These are phyloP conservation scores for Callimorpha dominula DNA, from an alignment of 2,888 invertebrate species.

Conservation along the genomic window DNA sequence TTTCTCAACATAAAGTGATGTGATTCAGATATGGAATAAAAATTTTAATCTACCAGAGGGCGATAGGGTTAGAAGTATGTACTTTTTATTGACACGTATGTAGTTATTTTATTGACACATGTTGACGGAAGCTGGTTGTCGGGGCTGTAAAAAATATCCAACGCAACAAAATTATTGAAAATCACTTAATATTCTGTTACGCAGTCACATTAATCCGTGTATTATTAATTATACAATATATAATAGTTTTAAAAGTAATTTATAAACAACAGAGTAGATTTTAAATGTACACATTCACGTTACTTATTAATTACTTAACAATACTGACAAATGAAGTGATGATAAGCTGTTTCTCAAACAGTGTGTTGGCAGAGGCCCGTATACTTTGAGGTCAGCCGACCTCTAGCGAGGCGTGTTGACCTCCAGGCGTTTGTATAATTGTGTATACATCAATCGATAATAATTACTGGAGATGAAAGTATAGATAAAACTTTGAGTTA, in stretches of 20 bases:
- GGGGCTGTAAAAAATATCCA: too few relatives aligned
- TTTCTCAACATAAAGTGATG: too few relatives aligned
- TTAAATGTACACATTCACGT: not conserved
- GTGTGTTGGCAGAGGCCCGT: not conserved
- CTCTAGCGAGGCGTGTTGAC: not conserved
- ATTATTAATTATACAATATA: too few relatives aligned
- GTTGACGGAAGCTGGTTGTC: too few relatives aligned
- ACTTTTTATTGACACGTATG: too few relatives aligned
- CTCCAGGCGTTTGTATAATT: constrained; percentile 4
- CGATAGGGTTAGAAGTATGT: too few relatives aligned
- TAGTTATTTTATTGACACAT: too few relatives aligned
- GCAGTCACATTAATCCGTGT: too few relatives aligned
- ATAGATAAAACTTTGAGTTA: not conserved
- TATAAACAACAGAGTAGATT: not conserved
- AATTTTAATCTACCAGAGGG: too few relatives aligned
- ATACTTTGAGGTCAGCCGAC: not conserved
- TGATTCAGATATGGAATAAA: too few relatives aligned
- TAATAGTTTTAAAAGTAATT: not conserved
- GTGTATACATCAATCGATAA: not conserved
- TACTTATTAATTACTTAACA: constrained; percentile 10
- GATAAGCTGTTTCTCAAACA: not conserved
- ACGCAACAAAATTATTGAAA: too few relatives aligned
- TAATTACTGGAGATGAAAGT: constrained; percentile 1
- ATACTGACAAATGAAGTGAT: not conserved
- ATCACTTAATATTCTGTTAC: too few relatives aligned